phyloP scores from a whole-genome alignment of 2,888 invertebrate species.

The Eremobia ochroleuca region DNA sequence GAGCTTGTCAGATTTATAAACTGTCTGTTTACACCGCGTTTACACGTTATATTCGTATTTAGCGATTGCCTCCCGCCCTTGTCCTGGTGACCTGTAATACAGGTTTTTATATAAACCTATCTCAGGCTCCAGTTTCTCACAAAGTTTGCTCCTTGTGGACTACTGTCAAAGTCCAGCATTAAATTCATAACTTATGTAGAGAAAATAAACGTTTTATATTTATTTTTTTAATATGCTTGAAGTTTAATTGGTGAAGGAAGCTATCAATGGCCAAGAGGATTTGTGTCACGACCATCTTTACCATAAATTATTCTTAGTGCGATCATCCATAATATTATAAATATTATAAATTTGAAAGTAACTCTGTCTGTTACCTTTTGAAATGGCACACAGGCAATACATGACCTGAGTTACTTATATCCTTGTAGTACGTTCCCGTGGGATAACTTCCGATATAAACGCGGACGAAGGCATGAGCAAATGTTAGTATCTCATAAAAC shows the following conservation, averaged over 20 bases:
- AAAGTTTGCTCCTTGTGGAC: too few relatives aligned
- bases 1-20: conserved; percentile 17
- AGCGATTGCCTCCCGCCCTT: too few relatives aligned
- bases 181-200: too few relatives aligned
- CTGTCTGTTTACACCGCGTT: conserved; percentile 18
- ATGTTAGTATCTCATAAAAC: neutral
- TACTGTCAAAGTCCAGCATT: too few relatives aligned
- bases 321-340: neutral
- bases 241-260: conserved; percentile 13
- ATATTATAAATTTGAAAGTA: too few relatives aligned
- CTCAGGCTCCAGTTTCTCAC: too few relatives aligned
- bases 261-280: neutral
- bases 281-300: neutral
- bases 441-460: neutral
- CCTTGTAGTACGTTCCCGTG: neutral
- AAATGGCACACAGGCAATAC: too few relatives aligned
- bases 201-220: too few relatives aligned
- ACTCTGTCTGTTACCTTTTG: too few relatives aligned
- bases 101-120: too few relatives aligned
- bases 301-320: neutral
- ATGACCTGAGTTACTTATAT: neutral
- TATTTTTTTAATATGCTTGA: conserved; percentile 12
- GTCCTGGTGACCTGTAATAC: too few relatives aligned
- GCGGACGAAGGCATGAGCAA: neutral
- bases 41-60: neutral